phyloP scores from a whole-genome alignment of 2,888 invertebrate species.

The Limnephilus rhombicus region DNA sequence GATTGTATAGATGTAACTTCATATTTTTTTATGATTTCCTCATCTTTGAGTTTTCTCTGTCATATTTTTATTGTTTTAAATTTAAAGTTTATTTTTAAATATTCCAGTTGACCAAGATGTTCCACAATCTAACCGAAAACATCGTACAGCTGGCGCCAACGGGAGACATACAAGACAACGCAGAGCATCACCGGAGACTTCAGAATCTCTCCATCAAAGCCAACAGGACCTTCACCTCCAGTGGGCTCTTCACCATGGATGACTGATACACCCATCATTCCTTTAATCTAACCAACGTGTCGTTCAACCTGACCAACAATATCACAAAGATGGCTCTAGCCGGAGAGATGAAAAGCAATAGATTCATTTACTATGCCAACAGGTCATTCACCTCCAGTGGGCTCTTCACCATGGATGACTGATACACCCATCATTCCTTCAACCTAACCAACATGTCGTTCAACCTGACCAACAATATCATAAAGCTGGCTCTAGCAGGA shows the following conservation, averaged over 20 bases:
- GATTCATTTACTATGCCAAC: too few relatives aligned
- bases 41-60: too few relatives aligned
- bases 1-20: too few relatives aligned
- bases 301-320: slow-evolving; percentile 52
- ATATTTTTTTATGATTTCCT: too few relatives aligned
- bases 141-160: slow-evolving; percentile 56
- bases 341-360: slow-evolving; percentile 10
- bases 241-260: slow-evolving; percentile 35
- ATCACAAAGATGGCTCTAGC: slow-evolving; percentile 52
- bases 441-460: slow-evolving; percentile 31
- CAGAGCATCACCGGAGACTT: slow-evolving; percentile 40
- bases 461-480: slow-evolving; percentile 55
- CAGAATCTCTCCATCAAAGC: slow-evolving; percentile 35
- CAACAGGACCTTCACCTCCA: slow-evolving; percentile 52
- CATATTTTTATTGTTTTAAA: neutral
- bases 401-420: too few relatives aligned
- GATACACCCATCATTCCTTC: neutral
- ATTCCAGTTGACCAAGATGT: slow-evolving; percentile 57
- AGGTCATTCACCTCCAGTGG: too few relatives aligned
- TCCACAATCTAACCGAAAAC: slow-evolving; percentile 55
- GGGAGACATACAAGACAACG: slow-evolving; percentile 32
- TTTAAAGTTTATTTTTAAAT: neutral
- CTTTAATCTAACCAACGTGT: slow-evolving; percentile 27
- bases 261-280: neutral
- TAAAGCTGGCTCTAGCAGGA: slow-evolving; percentile 45